phyloP scores from a whole-genome alignment of 2,888 invertebrate species.

The Brassicogethes aeneus region DNA sequence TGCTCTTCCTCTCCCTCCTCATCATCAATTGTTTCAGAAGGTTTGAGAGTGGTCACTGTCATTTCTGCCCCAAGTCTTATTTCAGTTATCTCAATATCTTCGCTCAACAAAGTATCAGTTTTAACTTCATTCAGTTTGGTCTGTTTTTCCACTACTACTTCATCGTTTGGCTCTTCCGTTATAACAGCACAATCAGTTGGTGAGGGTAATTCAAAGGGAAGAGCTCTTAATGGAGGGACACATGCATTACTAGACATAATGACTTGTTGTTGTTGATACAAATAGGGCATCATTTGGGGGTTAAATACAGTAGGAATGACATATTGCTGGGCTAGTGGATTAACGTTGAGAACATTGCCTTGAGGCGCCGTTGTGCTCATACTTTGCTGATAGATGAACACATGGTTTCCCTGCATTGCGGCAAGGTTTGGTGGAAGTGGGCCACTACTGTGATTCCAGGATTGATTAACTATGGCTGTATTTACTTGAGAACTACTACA shows the following conservation, averaged over 20 bases:
- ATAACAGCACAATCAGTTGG: conserved; percentile 10
- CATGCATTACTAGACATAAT: conserved; percentile 43
- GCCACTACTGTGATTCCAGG: conserved; percentile 23
- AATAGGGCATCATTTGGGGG: conserved; percentile 46
- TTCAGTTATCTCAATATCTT: too few species aligned
- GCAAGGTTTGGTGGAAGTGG: conserved; percentile 31
- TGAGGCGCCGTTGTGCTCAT: conserved; percentile 41
- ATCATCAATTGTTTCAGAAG: conserved; percentile 7
- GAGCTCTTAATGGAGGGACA: conserved; percentile 31
- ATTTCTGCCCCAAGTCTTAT: conserved; percentile 2
- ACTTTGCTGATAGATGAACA: conserved; percentile 50
- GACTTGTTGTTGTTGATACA: conserved; percentile 48
- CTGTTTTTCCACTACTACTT: conserved; percentile 6
- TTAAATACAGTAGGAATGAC: conserved; percentile 44
- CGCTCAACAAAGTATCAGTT: conserved; percentile 6
- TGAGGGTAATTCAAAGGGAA: conserved; percentile 28
- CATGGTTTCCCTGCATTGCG: conserved; percentile 38
- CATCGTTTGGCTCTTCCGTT: not conserved
- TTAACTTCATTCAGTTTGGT: too few species aligned
- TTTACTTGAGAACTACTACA: conserved; percentile 13
- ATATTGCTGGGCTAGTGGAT: conserved; percentile 46
- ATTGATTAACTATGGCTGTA: conserved; percentile 35
- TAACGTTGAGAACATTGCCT: conserved; percentile 36
- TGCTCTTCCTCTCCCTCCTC: conserved; percentile 9
- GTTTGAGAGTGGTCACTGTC: conserved; percentile 5